A percentile compares a stretch with the other conserved stretches of the same genome.
Conservation (phyloP, 2,797 vertebrate genomes). For the Clarias laeviceps region DNA sequence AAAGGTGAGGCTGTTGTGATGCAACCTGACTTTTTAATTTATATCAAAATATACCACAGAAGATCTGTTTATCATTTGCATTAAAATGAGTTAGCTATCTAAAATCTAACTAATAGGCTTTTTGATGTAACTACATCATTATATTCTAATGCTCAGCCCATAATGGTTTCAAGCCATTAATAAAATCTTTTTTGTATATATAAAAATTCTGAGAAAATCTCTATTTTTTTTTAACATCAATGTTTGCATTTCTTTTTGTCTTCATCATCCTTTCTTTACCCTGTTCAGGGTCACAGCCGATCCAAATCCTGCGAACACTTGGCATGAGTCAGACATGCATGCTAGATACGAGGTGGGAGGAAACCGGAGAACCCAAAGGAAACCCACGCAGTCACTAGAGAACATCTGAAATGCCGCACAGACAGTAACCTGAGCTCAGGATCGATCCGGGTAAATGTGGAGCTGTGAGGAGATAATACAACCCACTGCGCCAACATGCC, state of each 20-base stretch:
- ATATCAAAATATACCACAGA: neutral
- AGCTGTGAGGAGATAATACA: neutral
- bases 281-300: neutral
- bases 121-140: neutral
- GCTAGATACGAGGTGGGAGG: neutral
- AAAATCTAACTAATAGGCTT: neutral
- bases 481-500: slow-evolving; percentile 9
- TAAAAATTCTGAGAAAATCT: neutral
- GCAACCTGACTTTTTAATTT: too few relatives aligned
- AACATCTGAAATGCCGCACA: neutral
- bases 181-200: neutral
- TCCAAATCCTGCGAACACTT: neutral
- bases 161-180: neutral
- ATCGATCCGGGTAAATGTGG: neutral
- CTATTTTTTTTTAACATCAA: too few relatives aligned
- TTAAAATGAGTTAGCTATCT: neutral
- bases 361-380: slow-evolving; percentile 16
- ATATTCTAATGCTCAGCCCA: neutral
- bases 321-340: neutral
- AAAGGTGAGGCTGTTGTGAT: neutral
- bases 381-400: neutral
- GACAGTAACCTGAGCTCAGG: slow-evolving; percentile 13
- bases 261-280: neutral
- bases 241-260: neutral
- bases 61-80: neutral